Evolutionary conservation across 2,797 vertebrate genomes (phyloP), one percentile per base, ranked within the genome.

Genomic region (Triplophysa bombifrons): DNA sequence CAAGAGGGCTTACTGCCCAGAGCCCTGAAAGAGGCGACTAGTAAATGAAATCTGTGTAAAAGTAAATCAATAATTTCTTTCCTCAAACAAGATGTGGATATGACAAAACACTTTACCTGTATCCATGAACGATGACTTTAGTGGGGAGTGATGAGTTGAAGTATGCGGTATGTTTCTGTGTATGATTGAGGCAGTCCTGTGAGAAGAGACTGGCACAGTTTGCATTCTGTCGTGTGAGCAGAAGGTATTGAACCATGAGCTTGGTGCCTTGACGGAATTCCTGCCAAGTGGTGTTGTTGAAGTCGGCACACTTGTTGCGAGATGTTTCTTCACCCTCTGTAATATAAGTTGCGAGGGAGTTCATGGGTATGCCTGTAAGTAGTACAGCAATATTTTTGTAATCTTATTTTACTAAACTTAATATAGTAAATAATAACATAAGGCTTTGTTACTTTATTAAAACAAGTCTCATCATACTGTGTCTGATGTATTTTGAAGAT

Each of bases 121-220:
- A 99, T 34, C 98, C 98, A 60, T 98, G 97, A 84, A 99, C 89
- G 81, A 99, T 92, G 84, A 99, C 89, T 86, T 97, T 99, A 60
- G 96, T 98, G 34, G 92, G 93, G 50, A 87, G 89, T 48, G 88
- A 93, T 75, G 82, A 80, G 70, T 95, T 96, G 89, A 98, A 98
- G 84, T 86, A 74, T 55, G 72, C 60, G 0, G 83, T 84, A 71
- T 86, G 83, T 12, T 81, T 78, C 72, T 84, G 83, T 17, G 85
- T 78, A 64, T 83, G 78, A 17, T 83, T 82, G 6, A 93, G 86
- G 17, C 87, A 88, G 0, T 89, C 90, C 82, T 85, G 84, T 76
- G 76, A 86, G 83, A 98, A 92, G 3, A 84, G 68, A 8, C 92
- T 88, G 1, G 94, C 94, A 55, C 97, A 99, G 88, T 87, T 88